A percentile compares a stretch with the other conserved stretches of the same genome.
Conservation (phyloP, 1,140 invertebrate species). For the Proctacanthus coquilletti region DNA sequence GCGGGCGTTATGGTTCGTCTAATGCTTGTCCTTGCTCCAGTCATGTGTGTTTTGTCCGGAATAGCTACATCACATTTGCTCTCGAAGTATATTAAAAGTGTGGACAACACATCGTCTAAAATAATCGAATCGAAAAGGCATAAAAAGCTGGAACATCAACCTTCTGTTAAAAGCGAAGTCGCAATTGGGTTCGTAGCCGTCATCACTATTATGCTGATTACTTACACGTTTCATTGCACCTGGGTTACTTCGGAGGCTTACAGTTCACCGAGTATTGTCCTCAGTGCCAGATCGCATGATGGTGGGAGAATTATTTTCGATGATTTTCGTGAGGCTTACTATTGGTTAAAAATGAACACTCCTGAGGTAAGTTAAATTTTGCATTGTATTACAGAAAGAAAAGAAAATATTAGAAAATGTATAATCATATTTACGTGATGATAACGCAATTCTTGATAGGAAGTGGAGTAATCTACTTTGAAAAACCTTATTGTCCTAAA, state of each 20-base stretch:
- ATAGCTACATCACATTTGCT: constrained; percentile 84
- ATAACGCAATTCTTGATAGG: constrained; percentile 3
- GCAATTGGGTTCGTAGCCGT: constrained; percentile 72
- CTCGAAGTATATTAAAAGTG: constrained; percentile 79
- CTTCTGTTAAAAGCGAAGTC: constrained; percentile 78
- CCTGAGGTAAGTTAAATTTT: constrained; percentile 43
- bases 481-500: neutral
- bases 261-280: constrained; percentile 91
- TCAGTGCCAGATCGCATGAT: constrained; percentile 87
- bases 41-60: constrained; percentile 93
- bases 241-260: constrained; percentile 99
- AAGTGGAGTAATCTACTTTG: neutral
- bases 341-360: constrained; percentile 96
- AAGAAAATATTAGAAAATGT: constrained; percentile 18
- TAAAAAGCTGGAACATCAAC: constrained; percentile 61
- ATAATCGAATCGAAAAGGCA: constrained; percentile 31
- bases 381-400: neutral
- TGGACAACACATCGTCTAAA: constrained; percentile 36
- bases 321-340: constrained; percentile 93
- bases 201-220: constrained; percentile 71
- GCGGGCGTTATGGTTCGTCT: constrained; percentile 98
- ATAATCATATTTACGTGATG: neutral
- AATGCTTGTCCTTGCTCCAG: constrained; percentile 92
- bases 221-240: constrained; percentile 94
- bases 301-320: constrained; percentile 93